These are phyloP conservation scores for Liposcelis brunnea DNA, from an alignment of 2,888 invertebrate species.

Conservation along the genomic window DNA sequence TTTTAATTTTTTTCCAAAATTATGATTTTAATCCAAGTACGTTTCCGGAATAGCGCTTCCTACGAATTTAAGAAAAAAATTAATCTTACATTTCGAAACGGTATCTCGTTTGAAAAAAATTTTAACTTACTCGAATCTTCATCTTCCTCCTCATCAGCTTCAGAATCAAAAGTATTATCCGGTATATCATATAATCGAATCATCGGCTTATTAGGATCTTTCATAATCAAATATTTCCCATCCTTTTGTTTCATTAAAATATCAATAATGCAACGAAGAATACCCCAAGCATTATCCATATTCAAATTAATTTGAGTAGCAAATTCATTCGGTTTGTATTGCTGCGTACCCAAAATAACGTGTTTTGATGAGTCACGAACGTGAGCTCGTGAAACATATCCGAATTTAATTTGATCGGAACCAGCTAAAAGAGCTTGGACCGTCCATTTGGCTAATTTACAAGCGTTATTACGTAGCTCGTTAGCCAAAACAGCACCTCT, in stretches of 20 bases:
- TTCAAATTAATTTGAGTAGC: slow-evolving; percentile 96
- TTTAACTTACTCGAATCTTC: slow-evolving; percentile 20
- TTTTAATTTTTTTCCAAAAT: no score
- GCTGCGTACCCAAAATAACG: slow-evolving; percentile 91
- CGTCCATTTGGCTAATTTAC: slow-evolving; percentile 99
- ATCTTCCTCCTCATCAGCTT: slow-evolving; percentile 77
- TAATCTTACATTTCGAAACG: no score
- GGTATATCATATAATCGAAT: slow-evolving; percentile 96
- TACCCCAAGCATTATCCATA: slow-evolving; percentile 99
- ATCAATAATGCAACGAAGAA: slow-evolving; percentile 91
- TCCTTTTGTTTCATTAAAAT: slow-evolving; percentile 94
- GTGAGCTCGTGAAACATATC: slow-evolving; percentile 88
- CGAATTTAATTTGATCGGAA: slow-evolving; percentile 95
- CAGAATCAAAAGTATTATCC: slow-evolving; percentile 95
- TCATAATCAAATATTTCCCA: slow-evolving; percentile 94
- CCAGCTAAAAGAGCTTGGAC: slow-evolving; percentile 87
- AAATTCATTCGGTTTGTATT: slow-evolving; percentile 96
- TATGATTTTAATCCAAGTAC: not conserved
- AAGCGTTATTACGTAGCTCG: slow-evolving; percentile 96
- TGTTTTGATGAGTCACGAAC: slow-evolving; percentile 90
- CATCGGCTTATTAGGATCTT: slow-evolving; percentile 97
- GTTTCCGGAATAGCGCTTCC: no score
- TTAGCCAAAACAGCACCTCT: slow-evolving; percentile 96
- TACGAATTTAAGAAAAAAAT: no score
- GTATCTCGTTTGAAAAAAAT: no score